Conservation (phyloP, 2,888 invertebrate species). For the Embidobia sp. region DNA sequence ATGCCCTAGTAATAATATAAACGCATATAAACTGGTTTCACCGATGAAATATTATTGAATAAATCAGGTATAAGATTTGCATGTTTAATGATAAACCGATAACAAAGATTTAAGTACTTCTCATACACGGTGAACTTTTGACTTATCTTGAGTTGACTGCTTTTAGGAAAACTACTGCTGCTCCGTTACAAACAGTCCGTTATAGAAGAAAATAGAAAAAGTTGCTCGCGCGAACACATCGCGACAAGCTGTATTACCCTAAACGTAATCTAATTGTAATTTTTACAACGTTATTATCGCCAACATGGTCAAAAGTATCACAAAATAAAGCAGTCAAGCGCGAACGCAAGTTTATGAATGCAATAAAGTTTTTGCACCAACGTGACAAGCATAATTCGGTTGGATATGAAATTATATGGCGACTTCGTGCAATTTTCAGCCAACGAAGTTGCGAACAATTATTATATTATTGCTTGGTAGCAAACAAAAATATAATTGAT, state of each 20-base stretch:
- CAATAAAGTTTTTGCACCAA: no score
- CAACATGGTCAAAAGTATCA: background rate
- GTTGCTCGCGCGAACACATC: conserved; percentile 32
- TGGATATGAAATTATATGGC: no score
- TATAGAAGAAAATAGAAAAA: conserved; percentile 57
- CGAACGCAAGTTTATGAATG: background rate
- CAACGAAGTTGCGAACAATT: no score
- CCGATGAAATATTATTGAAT: conserved; percentile 10
- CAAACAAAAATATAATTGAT: no score
- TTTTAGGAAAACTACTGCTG: conserved; percentile 53
- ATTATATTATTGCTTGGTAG: no score
- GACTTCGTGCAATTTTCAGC: no score
- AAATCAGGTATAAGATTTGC: conserved; percentile 10
- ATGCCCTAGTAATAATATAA: background rate
- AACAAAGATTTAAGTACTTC: background rate
- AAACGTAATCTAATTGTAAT: conserved; percentile 39
- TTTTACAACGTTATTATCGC: conserved; percentile 4
- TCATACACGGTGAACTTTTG: conserved; percentile 45
- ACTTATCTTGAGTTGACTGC: conserved; percentile 38
- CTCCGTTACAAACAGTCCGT: conserved; percentile 56
- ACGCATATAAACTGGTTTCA: conserved; percentile 8
- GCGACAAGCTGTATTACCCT: conserved; percentile 31
- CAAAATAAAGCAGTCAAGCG: background rate
- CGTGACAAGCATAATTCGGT: no score
- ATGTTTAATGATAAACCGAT: conserved; percentile 2